Percentiles rank a stretch among this genome's conserved stretches.
These are phyloP conservation scores for Lycopodina hypogea DNA, from an alignment of 37 sponge, comb jelly and placozoan species.

Conservation along the genomic window DNA sequence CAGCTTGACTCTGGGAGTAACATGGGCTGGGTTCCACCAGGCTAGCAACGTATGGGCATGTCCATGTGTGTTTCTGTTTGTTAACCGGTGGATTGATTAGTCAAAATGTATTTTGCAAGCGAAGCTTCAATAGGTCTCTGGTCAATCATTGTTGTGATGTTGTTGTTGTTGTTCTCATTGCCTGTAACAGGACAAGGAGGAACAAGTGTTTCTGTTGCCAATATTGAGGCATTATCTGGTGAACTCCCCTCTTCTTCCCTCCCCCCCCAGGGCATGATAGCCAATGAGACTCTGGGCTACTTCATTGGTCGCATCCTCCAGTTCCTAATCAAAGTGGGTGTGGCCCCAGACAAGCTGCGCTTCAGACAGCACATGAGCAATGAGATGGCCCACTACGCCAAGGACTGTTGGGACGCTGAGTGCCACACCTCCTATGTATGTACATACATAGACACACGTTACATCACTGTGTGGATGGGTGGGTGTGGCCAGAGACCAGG, in stretches of 20 bases:
- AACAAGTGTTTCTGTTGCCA: not conserved
- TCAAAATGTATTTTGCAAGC: too few species aligned
- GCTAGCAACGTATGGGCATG: too few species aligned
- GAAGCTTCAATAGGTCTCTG: too few species aligned
- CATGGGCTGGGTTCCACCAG: too few species aligned
- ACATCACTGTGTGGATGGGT: not conserved
- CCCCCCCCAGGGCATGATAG: conserved; percentile 57
- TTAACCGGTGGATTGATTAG: too few species aligned
- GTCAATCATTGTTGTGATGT: too few species aligned
- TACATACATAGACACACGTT: not conserved
- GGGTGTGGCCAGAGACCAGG: not conserved
- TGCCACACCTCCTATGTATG: conserved; percentile 90
- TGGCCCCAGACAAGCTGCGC: conserved; percentile 71
- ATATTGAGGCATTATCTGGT: not conserved
- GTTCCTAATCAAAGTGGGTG: conserved; percentile 74
- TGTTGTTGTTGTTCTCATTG: not conserved
- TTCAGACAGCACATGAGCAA: conserved; percentile 95
- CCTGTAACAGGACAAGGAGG: not conserved
- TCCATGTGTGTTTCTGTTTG: too few species aligned
- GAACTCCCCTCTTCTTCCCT: not conserved
- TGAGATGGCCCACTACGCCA: conserved; percentile 99
- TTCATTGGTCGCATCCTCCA: conserved; percentile 87
- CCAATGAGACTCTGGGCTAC: conserved; percentile 87
- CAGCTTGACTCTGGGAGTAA: too few species aligned
- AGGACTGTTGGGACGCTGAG: conserved; percentile 99